These are phyloP conservation scores for Cecidostiba fungosa DNA, from an alignment of 2,888 invertebrate genomes.

Conservation along the genomic window DNA sequence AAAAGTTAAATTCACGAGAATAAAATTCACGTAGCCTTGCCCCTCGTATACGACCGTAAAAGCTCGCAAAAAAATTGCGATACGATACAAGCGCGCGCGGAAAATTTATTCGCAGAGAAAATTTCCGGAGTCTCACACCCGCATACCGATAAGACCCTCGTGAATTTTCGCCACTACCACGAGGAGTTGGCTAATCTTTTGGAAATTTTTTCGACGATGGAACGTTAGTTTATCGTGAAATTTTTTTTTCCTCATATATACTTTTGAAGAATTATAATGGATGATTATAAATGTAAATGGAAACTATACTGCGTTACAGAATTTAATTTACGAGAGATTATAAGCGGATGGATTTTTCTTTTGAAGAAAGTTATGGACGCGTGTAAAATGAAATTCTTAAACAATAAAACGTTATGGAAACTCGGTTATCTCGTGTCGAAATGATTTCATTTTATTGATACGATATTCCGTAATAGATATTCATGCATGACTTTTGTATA, in stretches of 20 bases:
- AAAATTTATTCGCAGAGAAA: constrained; percentile 1
- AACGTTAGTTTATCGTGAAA: background rate
- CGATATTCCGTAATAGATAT: background rate
- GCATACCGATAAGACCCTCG: constrained; percentile 10
- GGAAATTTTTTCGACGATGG: background rate
- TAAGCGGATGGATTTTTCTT: no score
- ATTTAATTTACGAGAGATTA: background rate
- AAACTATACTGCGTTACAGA: background rate
- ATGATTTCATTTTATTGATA: background rate
- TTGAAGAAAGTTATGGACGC: no score
- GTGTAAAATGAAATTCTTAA: no score
- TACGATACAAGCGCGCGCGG: constrained; percentile 2
- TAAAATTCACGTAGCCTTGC: background rate
- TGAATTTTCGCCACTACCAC: background rate
- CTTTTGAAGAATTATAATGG: no score
- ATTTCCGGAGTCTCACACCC: constrained; percentile 1
- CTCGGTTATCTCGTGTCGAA: no score
- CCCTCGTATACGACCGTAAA: background rate
- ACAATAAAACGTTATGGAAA: no score
- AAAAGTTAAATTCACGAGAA: background rate
- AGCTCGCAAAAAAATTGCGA: background rate
- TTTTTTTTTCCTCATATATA: background rate
- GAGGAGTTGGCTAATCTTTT: constrained; percentile 1
- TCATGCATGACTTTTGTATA: background rate
- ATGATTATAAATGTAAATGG: no score